These are phyloP conservation scores for Taurulus bubalis DNA, from an alignment of 2,113 vertebrate species.

Conservation along the genomic window DNA sequence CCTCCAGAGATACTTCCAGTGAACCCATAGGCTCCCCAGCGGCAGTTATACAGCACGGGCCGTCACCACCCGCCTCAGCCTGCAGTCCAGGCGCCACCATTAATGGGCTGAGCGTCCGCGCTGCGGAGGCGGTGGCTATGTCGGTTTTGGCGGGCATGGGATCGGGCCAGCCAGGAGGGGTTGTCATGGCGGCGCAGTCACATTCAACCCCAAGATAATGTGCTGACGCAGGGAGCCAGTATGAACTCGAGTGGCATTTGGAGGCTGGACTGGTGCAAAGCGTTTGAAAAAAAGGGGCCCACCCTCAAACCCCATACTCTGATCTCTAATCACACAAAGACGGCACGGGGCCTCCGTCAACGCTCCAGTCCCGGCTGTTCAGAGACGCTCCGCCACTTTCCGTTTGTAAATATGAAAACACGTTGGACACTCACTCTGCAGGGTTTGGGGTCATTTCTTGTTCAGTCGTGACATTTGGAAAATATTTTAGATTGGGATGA, in stretches of 20 bases:
- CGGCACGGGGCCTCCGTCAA: conserved; percentile 53
- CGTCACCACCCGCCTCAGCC: conserved; percentile 76
- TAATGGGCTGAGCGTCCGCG: conserved; percentile 90
- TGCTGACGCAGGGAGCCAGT: conserved; percentile 59
- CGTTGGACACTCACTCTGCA: conserved; percentile 51
- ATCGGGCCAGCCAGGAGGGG: conserved; percentile 88
- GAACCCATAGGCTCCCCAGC: conserved; percentile 89
- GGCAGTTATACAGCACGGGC: conserved; percentile 90
- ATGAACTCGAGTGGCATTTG: conserved; percentile 65
- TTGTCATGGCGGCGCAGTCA: conserved; percentile 88
- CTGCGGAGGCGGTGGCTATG: conserved; percentile 93
- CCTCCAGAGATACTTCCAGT: conserved; percentile 85
- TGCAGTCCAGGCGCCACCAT: conserved; percentile 80
- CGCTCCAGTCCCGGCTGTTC: conserved; percentile 39
- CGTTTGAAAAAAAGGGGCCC: conserved; percentile 52
- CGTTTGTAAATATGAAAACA: conserved; percentile 70
- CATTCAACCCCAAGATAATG: conserved; percentile 96
- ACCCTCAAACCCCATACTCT: conserved; percentile 31
- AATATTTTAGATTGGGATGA: conserved; percentile 43
- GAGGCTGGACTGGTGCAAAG: conserved; percentile 62
- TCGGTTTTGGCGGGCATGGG: conserved; percentile 95
- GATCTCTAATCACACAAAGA: conserved; percentile 71
- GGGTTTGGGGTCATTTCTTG: conserved; percentile 46
- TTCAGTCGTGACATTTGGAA: conserved; percentile 31
- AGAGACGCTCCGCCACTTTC: conserved; percentile 45